Evolutionary conservation across 1,140 invertebrate genomes (phyloP).

Genomic region (Aleiodes sp.): DNA sequence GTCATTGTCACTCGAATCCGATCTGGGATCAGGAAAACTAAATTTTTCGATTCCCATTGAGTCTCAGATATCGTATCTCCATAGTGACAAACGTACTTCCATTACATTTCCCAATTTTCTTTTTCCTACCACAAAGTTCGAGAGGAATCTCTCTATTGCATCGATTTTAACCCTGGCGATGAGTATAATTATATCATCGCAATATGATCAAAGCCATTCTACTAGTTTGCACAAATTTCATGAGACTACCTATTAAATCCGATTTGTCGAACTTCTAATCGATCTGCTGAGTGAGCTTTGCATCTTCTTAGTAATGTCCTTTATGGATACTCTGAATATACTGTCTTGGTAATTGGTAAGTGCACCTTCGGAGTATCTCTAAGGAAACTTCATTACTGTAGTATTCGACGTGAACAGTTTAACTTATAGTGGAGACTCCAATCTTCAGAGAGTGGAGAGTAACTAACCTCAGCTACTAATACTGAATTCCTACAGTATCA

Average conservation of each 20-base stretch:
- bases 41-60: constrained; percentile 3
- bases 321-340: not conserved
- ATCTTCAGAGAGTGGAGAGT: not conserved
- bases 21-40: constrained; percentile 5
- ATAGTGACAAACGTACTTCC: constrained; percentile 5
- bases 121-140: too few relatives aligned
- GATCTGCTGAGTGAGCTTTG: not conserved
- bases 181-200: not conserved
- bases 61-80: constrained; percentile 4
- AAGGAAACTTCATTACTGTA: constrained; percentile 29
- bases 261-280: not conserved
- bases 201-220: not conserved
- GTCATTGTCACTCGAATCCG: not conserved
- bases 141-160: too few relatives aligned
- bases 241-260: not conserved
- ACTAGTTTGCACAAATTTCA: not conserved
- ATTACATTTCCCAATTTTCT: not conserved
- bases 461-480: not conserved
- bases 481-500: too few relatives aligned
- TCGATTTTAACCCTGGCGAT: too few relatives aligned
- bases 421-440: not conserved
- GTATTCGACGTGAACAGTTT: constrained; percentile 1
- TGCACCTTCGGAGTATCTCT: constrained; percentile 20
- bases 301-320: constrained; percentile 11
- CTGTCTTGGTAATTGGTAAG: constrained; percentile 23